These are phyloP conservation scores for Terrapene triunguis DNA, from an alignment of 2,113 vertebrate genomes.

Conservation along the genomic window DNA sequence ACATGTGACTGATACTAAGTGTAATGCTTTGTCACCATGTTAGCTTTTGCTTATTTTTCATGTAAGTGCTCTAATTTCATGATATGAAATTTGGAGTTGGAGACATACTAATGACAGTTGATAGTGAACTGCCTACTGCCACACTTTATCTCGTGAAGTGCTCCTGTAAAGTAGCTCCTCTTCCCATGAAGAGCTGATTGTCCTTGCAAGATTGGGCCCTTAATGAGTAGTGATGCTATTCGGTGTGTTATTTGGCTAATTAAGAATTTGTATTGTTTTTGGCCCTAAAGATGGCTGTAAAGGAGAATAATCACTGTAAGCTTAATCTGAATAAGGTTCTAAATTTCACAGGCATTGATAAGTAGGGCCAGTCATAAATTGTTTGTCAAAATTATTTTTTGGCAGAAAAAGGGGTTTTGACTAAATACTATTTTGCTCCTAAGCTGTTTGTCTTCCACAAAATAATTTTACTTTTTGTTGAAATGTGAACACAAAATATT, in stretches of 20 bases:
- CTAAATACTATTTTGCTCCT: background rate
- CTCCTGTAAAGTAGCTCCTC: conserved; percentile 12
- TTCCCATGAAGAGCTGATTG: background rate
- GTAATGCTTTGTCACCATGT: background rate
- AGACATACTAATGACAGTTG: background rate
- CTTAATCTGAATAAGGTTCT: background rate
- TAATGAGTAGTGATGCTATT: background rate
- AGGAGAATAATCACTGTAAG: background rate
- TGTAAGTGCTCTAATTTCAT: background rate
- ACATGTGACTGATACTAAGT: background rate
- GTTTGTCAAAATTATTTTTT: background rate
- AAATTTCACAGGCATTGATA: background rate
- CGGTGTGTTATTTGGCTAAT: background rate
- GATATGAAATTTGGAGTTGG: background rate
- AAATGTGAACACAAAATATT: background rate
- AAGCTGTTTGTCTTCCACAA: background rate
- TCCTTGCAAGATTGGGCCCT: background rate
- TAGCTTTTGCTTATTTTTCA: background rate
- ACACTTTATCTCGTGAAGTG: background rate
- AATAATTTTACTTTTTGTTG: background rate
- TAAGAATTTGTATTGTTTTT: accelerated
- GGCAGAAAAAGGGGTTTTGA: background rate
- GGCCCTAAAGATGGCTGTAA: background rate
- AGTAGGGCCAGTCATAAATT: background rate
- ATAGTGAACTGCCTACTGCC: background rate